Conservation (phyloP, 2,888 invertebrate species). For the Polydrusus cervinus region DNA sequence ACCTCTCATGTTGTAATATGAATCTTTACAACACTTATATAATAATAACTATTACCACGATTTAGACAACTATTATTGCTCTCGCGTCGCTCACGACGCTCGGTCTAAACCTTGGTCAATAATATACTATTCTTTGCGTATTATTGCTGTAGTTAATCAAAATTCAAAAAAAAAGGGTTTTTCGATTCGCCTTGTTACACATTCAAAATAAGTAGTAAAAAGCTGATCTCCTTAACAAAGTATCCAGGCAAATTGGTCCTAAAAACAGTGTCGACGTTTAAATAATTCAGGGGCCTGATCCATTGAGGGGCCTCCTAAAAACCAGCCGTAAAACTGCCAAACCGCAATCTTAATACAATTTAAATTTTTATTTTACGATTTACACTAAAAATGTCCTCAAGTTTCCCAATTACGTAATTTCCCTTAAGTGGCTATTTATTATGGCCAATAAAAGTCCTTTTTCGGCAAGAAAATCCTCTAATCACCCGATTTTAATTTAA, state of each 20-base stretch:
- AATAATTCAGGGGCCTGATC: not conserved
- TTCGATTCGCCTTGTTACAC: no score
- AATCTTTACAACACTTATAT: no score
- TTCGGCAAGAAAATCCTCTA: constrained; percentile 17
- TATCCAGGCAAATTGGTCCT: not conserved
- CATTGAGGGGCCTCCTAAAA: constrained; percentile 6
- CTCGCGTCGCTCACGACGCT: no score
- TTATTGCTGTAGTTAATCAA: no score
- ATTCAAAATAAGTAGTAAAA: no score
- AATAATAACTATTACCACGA: no score
- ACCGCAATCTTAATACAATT: constrained; percentile 34
- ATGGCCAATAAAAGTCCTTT: constrained; percentile 38
- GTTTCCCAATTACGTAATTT: constrained; percentile 42
- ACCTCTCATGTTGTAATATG: no score
- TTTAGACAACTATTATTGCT: no score
- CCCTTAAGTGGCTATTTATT: constrained; percentile 38
- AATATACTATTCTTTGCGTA: no score
- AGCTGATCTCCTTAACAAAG: not conserved
- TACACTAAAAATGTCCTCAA: constrained; percentile 41
- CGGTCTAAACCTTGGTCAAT: no score
- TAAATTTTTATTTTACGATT: constrained; percentile 42
- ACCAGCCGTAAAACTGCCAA: constrained; percentile 24
- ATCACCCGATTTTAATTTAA: constrained; percentile 32
- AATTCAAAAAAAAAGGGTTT: no score
- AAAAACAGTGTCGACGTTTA: not conserved